phyloP scores from a whole-genome alignment of 2,113 vertebrate genomes.

The Etheostoma spectabile region DNA sequence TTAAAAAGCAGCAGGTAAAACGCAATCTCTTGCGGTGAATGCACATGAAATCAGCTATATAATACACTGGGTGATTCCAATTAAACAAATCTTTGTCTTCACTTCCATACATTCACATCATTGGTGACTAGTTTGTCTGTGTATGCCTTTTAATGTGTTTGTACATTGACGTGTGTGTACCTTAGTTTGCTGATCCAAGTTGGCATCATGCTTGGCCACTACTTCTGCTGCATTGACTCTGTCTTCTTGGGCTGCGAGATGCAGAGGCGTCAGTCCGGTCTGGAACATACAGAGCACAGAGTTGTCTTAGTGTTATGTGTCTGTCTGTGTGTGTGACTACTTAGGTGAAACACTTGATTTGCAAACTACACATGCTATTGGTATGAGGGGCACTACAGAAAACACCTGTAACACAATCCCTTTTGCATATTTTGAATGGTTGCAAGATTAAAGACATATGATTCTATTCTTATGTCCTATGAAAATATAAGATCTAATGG shows the following conservation, averaged over 20 bases:
- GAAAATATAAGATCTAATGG: neutral
- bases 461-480: neutral
- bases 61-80: neutral
- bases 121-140: neutral
- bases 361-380: neutral
- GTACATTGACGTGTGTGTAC: slow-evolving; percentile 65
- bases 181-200: slow-evolving; percentile 95
- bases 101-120: neutral
- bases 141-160: neutral
- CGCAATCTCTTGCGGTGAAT: neutral
- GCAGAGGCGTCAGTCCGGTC: slow-evolving; percentile 93
- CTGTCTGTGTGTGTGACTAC: neutral
- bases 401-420: neutral
- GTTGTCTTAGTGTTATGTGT: neutral
- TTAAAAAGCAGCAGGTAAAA: slow-evolving; percentile 17
- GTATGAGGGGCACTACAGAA: neutral
- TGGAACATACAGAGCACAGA: slow-evolving; percentile 67
- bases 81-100: neutral
- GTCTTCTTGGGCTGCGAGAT: slow-evolving; percentile 96
- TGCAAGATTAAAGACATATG: neutral
- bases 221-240: slow-evolving; percentile 92
- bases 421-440: neutral
- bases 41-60: neutral
- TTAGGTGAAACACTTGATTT: neutral
- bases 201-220: slow-evolving; percentile 90